These are phyloP conservation scores for Echeneis naucrates DNA, from an alignment of 2,797 vertebrate species.

Conservation along the genomic window DNA sequence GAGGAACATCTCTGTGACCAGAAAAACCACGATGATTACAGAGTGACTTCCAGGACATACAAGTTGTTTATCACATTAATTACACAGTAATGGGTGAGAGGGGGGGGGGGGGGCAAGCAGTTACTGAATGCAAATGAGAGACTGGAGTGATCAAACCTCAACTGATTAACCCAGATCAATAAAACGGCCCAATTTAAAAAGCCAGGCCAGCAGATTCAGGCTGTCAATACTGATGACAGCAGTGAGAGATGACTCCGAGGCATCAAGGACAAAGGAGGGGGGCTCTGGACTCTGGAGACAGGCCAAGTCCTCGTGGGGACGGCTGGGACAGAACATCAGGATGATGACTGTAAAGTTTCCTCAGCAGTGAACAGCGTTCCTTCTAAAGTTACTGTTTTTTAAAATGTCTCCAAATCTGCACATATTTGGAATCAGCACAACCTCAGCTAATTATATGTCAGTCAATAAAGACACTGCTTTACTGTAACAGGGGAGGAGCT, in stretches of 20 bases:
- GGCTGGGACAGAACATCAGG: slow-evolving; percentile 39
- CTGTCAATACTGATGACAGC: slow-evolving; percentile 53
- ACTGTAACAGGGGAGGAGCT: too few relatives aligned
- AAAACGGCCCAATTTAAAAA: slow-evolving; percentile 41
- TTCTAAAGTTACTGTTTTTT: background rate
- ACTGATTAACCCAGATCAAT: slow-evolving; percentile 66
- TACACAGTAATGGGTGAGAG: background rate
- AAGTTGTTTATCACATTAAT: background rate
- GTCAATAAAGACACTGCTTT: too few relatives aligned
- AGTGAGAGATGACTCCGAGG: slow-evolving; percentile 52
- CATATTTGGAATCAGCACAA: too few relatives aligned
- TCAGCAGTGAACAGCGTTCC: too few relatives aligned
- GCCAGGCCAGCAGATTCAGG: slow-evolving; percentile 28
- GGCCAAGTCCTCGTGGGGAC: slow-evolving; percentile 29
- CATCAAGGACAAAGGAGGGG: slow-evolving; percentile 63
- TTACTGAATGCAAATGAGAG: slow-evolving; percentile 39
- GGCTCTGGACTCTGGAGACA: slow-evolving; percentile 29
- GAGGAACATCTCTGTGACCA: background rate
- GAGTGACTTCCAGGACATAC: too few relatives aligned
- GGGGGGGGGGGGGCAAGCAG: background rate
- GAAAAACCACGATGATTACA: background rate
- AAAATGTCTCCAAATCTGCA: background rate
- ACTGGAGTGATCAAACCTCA: slow-evolving; percentile 45
- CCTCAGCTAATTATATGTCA: too few relatives aligned
- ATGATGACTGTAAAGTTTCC: slow-evolving; percentile 29